phyloP scores from a whole-genome alignment of 2,888 invertebrate species.

The Chloroclystis v-ata region DNA sequence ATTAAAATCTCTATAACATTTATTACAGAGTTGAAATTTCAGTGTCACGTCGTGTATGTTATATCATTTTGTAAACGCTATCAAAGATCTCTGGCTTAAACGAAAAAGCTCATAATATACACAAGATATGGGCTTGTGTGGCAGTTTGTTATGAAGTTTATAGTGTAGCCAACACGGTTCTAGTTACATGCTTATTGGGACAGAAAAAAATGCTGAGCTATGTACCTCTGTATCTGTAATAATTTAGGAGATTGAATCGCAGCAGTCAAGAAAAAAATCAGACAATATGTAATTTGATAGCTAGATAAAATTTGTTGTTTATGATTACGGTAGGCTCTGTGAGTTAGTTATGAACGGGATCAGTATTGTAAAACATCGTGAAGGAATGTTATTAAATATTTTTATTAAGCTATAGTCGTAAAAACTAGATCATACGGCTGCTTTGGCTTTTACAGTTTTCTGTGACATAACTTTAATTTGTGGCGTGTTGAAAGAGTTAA shows the following conservation, averaged over 20 bases:
- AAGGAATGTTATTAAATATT: constrained; percentile 67
- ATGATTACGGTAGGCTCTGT: constrained; percentile 40
- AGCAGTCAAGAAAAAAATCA: constrained; percentile 37
- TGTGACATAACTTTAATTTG: constrained; percentile 50
- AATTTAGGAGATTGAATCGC: constrained; percentile 60
- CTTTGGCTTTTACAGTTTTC: constrained; percentile 42
- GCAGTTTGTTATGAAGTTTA: constrained; percentile 78
- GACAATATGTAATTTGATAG: constrained; percentile 52
- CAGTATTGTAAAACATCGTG: constrained; percentile 46
- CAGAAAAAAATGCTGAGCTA: constrained; percentile 51
- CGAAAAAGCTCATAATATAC: constrained; percentile 76
- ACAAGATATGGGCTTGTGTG: constrained; percentile 72
- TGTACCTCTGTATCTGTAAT: constrained; percentile 63
- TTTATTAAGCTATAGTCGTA: constrained; percentile 64
- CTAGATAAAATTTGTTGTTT: constrained; percentile 46
- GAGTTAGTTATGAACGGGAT: constrained; percentile 55
- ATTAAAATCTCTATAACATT: constrained; percentile 36
- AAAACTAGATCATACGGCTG: constrained; percentile 53
- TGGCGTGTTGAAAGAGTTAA: constrained; percentile 44
- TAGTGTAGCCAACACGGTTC: constrained; percentile 64
- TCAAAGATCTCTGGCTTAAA: constrained; percentile 50
- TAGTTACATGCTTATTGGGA: constrained; percentile 63
- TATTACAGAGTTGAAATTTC: constrained; percentile 27
- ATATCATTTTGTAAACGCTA: constrained; percentile 31
- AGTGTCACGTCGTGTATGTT: constrained; percentile 25